phyloP scores from a whole-genome alignment of 2,888 invertebrate species.

The Eilema depressum region DNA sequence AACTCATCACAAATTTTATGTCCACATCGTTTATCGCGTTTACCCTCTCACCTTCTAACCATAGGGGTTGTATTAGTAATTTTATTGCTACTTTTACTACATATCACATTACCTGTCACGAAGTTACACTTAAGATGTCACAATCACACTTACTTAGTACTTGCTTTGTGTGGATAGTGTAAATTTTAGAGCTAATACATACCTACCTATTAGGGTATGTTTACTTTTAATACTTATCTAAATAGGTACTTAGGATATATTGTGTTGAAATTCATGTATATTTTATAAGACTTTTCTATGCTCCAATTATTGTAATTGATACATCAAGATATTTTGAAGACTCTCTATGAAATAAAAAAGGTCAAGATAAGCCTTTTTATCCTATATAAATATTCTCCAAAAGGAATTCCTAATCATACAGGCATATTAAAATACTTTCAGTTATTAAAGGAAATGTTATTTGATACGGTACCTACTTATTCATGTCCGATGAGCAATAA shows the following conservation, averaged over 20 bases:
- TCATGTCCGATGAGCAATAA: background rate
- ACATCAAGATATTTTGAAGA: background rate
- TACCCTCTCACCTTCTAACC: background rate
- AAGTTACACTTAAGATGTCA: background rate
- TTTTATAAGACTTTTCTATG: background rate
- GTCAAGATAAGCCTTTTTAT: background rate
- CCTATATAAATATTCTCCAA: background rate
- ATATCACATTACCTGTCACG: background rate
- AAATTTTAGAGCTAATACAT: background rate
- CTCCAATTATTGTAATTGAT: background rate
- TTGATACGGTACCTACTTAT: background rate
- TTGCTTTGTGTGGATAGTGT: background rate
- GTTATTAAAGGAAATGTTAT: background rate
- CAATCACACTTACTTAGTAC: background rate
- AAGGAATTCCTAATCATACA: constrained; percentile 2
- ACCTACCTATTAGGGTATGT: background rate
- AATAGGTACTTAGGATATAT: background rate
- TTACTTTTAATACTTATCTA: background rate
- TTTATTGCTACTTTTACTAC: background rate
- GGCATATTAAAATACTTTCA: background rate
- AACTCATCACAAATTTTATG: constrained; percentile 4
- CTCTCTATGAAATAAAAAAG: background rate
- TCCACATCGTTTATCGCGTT: background rate
- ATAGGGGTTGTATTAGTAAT: background rate
- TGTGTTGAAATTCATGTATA: background rate